Evolutionary conservation across 2,797 vertebrate genomes (phyloP).

Genomic region (Thunnus albacares): DNA sequence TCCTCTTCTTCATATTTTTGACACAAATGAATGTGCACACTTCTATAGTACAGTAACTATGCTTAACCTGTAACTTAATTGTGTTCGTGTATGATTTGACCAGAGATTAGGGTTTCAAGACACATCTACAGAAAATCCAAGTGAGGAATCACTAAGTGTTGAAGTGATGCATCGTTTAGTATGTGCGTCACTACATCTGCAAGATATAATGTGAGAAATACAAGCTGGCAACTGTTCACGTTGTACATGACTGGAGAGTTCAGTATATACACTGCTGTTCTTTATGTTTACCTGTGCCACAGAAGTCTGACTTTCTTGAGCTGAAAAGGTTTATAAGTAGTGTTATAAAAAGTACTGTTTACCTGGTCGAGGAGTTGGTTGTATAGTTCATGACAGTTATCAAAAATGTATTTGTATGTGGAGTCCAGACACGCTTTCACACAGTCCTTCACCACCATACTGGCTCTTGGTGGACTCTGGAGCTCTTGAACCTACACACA

Average conservation of each 20-base stretch:
- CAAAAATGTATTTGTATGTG: constrained; percentile 98
- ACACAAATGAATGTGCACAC: neutral
- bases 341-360: constrained; percentile 48
- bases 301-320: neutral
- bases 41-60: neutral
- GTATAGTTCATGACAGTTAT: constrained; percentile 98
- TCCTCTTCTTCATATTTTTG: neutral
- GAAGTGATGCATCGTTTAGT: neutral
- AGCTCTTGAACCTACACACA: constrained; percentile 93
- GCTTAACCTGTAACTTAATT: neutral
- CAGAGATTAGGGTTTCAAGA: neutral
- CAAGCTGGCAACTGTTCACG: neutral
- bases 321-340: neutral
- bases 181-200: neutral
- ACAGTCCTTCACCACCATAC: constrained; percentile 96
- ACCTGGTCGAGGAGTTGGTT: constrained; percentile 95
- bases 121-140: neutral
- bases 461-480: constrained; percentile 95
- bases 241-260: neutral
- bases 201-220: neutral
- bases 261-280: neutral
- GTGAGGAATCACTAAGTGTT: neutral
- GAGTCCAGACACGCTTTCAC: constrained; percentile 96
- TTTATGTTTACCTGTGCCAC: neutral
- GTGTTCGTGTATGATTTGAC: neutral